These are phyloP conservation scores for Eumaeus atala DNA, from an alignment of 1,140 invertebrate species.

Conservation along the genomic window DNA sequence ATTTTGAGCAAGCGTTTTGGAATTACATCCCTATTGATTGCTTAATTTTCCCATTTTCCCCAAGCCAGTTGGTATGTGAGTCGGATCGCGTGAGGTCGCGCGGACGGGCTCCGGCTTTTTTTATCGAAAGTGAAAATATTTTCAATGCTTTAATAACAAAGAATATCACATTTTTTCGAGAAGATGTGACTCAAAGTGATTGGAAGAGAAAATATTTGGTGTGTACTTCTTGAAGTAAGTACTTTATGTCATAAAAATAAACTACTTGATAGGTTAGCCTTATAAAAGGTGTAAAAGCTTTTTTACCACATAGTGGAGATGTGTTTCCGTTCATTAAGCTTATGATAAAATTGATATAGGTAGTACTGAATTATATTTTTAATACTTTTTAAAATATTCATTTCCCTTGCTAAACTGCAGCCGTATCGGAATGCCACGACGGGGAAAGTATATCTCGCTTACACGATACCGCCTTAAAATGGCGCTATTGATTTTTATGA, in stretches of 20 bases:
- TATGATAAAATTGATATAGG: no score
- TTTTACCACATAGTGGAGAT: no score
- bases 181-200: conserved; percentile 41
- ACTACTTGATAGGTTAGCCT: not conserved
- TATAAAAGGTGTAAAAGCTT: no score
- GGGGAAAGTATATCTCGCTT: no score
- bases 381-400: no score
- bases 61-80: conserved; percentile 40
- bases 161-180: conserved; percentile 18
- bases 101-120: not conserved
- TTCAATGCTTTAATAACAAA: not conserved
- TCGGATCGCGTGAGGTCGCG: conserved; percentile 16
- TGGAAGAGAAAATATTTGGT: not conserved
- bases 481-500: no score
- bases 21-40: conserved; percentile 33
- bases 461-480: no score
- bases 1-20: no score
- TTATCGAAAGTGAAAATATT: conserved; percentile 11
- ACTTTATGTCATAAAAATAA: conserved; percentile 9
- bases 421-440: no score
- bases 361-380: no score
- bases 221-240: conserved; percentile 13
- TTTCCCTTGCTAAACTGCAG: no score
- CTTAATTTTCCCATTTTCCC: conserved; percentile 54
- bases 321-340: no score